A percentile compares a stretch with the other conserved stretches of the same genome.
Evolutionary conservation across 2,113 vertebrate genomes (phyloP).

Genomic region (Cheilinus undulatus): DNA sequence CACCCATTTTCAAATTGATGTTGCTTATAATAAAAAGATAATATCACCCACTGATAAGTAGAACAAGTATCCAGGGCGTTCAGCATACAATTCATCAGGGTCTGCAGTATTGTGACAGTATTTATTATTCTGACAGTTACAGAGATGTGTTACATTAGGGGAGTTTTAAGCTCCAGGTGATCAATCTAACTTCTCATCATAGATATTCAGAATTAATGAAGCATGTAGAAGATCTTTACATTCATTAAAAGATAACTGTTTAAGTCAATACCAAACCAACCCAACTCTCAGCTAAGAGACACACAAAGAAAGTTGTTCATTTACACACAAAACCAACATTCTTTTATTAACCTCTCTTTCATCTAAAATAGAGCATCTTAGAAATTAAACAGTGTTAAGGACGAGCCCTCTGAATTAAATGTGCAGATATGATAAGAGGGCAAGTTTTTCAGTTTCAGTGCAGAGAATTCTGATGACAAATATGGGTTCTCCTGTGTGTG

Average conservation of each 20-base stretch:
- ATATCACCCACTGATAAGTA: constrained; percentile 7
- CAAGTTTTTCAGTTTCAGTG: constrained; percentile 51
- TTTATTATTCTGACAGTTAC: constrained; percentile 59
- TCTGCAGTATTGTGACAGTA: constrained; percentile 38
- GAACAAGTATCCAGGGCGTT: constrained; percentile 13
- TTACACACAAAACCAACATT: constrained; percentile 61
- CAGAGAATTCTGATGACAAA: constrained; percentile 41
- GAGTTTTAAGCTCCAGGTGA: constrained; percentile 36
- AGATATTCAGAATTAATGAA: constrained; percentile 42
- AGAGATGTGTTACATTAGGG: constrained; percentile 52
- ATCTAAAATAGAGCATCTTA: constrained; percentile 71
- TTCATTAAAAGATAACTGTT: constrained; percentile 64
- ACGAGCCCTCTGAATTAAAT: constrained; percentile 65
- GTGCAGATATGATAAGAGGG: constrained; percentile 68
- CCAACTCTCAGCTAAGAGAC: constrained; percentile 24
- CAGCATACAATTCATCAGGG: constrained; percentile 25
- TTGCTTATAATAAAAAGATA: neutral
- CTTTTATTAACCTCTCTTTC: constrained; percentile 63
- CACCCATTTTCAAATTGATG: neutral
- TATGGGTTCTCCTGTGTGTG: constrained; percentile 17
- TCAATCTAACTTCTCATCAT: constrained; percentile 42
- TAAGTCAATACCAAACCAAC: constrained; percentile 40
- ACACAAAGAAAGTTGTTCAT: constrained; percentile 32
- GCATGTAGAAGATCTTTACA: constrained; percentile 57
- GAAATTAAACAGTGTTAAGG: constrained; percentile 70